These are phyloP conservation scores for Hyalella azteca DNA, from an alignment of 2,888 invertebrate species.

Conservation along the genomic window DNA sequence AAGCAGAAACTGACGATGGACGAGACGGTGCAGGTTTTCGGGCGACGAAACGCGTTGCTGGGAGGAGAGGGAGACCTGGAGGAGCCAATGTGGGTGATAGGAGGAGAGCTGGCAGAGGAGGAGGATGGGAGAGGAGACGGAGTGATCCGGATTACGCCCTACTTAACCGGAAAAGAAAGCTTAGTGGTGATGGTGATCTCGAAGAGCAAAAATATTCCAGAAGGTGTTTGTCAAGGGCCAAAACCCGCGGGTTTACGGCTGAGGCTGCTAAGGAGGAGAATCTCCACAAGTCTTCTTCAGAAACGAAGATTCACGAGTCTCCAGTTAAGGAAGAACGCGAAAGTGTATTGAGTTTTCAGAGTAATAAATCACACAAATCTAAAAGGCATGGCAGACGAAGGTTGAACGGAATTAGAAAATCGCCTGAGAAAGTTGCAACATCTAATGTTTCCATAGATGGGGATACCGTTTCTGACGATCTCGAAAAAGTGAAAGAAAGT, in stretches of 20 bases:
- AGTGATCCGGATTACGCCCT: background rate
- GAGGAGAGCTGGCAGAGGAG: conserved; percentile 27
- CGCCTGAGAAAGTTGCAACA: too few relatives aligned
- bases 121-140: conserved; percentile 33
- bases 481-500: background rate
- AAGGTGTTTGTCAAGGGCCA: background rate
- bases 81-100: conserved; percentile 19
- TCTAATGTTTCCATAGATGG: too few relatives aligned
- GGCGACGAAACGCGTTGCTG: background rate
- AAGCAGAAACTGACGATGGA: background rate
- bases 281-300: too few relatives aligned
- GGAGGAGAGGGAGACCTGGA: conserved; percentile 2
- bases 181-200: background rate
- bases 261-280: conserved; percentile 18
- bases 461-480: background rate
- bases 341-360: too few relatives aligned
- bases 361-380: too few relatives aligned
- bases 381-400: too few relatives aligned
- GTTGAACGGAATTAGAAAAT: too few relatives aligned
- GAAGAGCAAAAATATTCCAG: background rate
- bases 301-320: too few relatives aligned
- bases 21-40: background rate
- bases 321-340: too few relatives aligned
- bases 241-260: background rate
- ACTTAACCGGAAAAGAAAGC: background rate